Evolutionary conservation across 2,113 vertebrate species (phyloP).

Genomic region (Ciconia stormi): DNA sequence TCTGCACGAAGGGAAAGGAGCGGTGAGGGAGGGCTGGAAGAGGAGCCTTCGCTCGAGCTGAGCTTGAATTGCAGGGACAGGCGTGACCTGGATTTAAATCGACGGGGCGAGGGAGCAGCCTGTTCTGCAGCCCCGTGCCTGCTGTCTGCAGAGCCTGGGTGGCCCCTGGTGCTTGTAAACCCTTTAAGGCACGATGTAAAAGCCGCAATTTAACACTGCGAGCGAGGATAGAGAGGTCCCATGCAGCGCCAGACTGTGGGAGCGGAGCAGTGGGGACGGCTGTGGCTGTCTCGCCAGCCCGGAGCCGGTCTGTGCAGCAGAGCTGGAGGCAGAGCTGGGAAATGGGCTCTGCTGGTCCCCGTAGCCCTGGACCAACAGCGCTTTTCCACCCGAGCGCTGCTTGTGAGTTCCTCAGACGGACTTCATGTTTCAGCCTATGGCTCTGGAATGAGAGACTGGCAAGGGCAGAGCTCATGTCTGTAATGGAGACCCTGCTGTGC

Average conservation of each 20-base stretch:
- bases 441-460: not conserved
- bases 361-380: not conserved
- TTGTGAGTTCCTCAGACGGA: not conserved
- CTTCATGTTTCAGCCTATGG: not conserved
- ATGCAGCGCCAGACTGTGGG: rapidly evolving
- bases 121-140: not conserved
- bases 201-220: not conserved
- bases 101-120: not conserved
- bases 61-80: constrained; percentile 20
- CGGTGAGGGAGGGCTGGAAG: not conserved
- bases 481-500: not conserved
- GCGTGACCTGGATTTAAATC: constrained; percentile 43
- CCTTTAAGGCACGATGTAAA: constrained; percentile 34
- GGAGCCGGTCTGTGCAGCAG: not conserved
- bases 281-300: not conserved
- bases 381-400: not conserved
- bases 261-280: not conserved
- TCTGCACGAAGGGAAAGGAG: not conserved
- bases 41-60: not conserved
- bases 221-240: not conserved
- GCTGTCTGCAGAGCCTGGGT: constrained; percentile 32
- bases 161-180: constrained; percentile 59
- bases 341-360: not conserved
- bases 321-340: not conserved
- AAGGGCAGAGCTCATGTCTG: not conserved